Evolutionary conservation across 1,140 invertebrate genomes (phyloP).

Genomic region (Zaprionus nigranus): DNA sequence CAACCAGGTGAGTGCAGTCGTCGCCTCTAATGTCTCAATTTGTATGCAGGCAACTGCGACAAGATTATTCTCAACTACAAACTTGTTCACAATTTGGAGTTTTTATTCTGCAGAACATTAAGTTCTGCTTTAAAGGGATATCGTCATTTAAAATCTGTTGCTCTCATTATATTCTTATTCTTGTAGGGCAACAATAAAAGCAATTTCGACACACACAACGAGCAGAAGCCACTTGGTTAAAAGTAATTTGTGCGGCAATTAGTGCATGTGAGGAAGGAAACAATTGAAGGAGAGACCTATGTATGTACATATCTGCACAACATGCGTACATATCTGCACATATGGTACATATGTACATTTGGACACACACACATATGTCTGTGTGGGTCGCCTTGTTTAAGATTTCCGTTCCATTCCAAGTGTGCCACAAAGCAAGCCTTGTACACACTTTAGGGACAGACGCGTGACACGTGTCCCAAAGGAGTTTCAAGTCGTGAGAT

Average conservation of each 20-base stretch:
- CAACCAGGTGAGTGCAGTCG: neutral
- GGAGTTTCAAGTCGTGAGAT: neutral
- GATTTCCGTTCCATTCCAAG: conserved; percentile 29
- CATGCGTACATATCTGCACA: neutral
- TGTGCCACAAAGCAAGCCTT: conserved; percentile 16
- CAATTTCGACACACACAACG: conserved; percentile 59
- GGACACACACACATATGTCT: neutral
- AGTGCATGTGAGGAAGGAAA: conserved; percentile 54
- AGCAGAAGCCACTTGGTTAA: conserved; percentile 58
- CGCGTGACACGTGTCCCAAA: conserved; percentile 17
- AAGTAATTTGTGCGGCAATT: conserved; percentile 74
- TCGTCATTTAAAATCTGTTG: conserved; percentile 20
- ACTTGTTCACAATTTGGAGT: neutral
- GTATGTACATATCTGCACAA: conserved; percentile 18
- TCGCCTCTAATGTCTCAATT: conserved; percentile 13
- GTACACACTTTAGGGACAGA: conserved; percentile 11
- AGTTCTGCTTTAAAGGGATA: neutral
- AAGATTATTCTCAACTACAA: neutral
- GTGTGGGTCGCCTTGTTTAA: conserved; percentile 18
- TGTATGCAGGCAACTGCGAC: conserved; percentile 15
- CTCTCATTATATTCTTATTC: conserved; percentile 12
- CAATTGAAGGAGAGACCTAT: conserved; percentile 42
- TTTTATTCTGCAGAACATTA: conserved; percentile 2
- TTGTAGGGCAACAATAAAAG: conserved; percentile 37
- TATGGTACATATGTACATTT: neutral